A percentile compares a stretch with the other conserved stretches of the same genome.
These are phyloP conservation scores for Gibbula magus DNA, from an alignment of 2,888 invertebrate species.

Conservation along the genomic window DNA sequence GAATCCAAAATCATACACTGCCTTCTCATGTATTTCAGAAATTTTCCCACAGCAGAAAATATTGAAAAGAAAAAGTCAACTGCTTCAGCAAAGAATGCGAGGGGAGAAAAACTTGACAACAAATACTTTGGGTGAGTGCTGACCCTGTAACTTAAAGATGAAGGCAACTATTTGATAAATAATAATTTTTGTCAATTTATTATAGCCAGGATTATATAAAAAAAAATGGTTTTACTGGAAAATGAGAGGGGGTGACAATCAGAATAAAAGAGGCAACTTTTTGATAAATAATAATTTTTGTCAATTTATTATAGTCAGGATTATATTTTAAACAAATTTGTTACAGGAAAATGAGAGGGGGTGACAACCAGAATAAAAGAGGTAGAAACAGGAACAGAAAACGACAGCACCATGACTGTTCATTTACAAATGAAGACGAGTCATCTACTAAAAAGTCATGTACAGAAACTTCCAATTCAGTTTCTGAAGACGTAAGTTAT, in stretches of 20 bases:
- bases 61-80: conserved; percentile 80
- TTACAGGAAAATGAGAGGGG: conserved; percentile 13
- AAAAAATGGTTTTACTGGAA: background rate
- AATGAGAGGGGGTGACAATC: background rate
- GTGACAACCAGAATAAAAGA: background rate
- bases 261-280: background rate
- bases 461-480: too few relatives aligned
- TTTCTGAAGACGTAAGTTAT: too few relatives aligned
- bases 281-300: too few relatives aligned
- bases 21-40: conserved; percentile 76
- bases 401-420: background rate
- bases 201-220: too few relatives aligned
- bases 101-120: conserved; percentile 81
- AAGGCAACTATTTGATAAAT: too few relatives aligned
- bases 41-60: conserved; percentile 85
- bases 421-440: background rate
- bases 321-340: too few relatives aligned
- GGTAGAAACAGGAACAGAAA: conserved; percentile 18
- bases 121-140: conserved; percentile 63
- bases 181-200: too few relatives aligned
- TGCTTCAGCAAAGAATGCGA: conserved; percentile 81
- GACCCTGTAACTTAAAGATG: too few relatives aligned
- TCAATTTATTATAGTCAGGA: too few relatives aligned
- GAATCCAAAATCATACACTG: too few relatives aligned
- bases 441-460: too few relatives aligned